Evolutionary conservation across 1,140 invertebrate genomes (phyloP), one percentile per base, ranked within the genome.

Genomic region (Bacillus rossius): DNA sequence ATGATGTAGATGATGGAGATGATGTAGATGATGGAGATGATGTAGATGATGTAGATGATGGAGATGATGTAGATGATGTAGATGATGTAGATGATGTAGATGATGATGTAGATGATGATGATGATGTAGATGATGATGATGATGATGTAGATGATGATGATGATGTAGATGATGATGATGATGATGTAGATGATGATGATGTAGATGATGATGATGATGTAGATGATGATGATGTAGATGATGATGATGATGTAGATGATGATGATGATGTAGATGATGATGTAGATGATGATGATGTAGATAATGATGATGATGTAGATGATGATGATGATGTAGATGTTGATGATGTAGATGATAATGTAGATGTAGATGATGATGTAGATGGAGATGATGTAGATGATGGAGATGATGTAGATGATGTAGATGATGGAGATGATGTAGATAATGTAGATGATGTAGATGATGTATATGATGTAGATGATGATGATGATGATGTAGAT

Each of bases 101-200:
- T 53, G 51, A 16, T 23, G 51, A 53, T 16, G 51, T 13, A 4
- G 8, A 53, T 38, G 22, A 23, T 23, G 51, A 53, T 53, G 23
- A 38, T 34, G 51, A 53, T 53, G 51, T 13, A 10, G 51, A 53
- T 16, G 29, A 38, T 16, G 51, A 53, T 38, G 29, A 23, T 23
- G 51, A 53, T 14, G 16, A 38, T 37, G 51, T 13, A 13, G 51
- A 23, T 34, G 23, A 53, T 8, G 23, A 38, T 37, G 51, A 38
- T 53, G 29, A 16, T 23, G 23, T 42, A 14, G n/a, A 38, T 23
- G 51, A 53, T 53, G 51, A 23, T 23, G 49, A 5, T 51, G n/a
- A 4, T 8, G n/a, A 53, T 26, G 29, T 14, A 8, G 29, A 23
- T 53, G 51, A 38, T 38, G n/a, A 20, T 17, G 51, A 53, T 38